Evolutionary conservation across 1,140 invertebrate species (phyloP), one percentile per base, ranked within the genome.

Genomic region (Calosoma granatense): DNA sequence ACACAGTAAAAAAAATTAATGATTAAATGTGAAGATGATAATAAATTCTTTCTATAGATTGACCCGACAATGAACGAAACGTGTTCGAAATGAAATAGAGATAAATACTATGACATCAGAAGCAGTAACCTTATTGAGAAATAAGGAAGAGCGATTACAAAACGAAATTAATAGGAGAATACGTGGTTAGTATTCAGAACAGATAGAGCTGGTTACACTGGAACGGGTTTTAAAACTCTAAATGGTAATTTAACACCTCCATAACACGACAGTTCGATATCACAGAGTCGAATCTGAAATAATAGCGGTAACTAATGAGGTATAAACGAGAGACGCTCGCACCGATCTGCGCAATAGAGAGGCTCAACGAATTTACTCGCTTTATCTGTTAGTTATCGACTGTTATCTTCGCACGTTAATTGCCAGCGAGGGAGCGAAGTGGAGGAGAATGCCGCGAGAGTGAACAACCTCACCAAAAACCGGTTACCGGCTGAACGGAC

Each of bases 391-490:
- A 47, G 41, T 47, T 47, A 47, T 47, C 41, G 41, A 17, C 6
- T 47, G 17, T 47, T 47, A 47, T 47, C 41, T 47, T 36, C 6
- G 41, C 41, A 17, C 17, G 41, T 47, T 47, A 47, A 47, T 47
- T 47, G 41, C 41, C 6, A 47, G 41, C 41, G 41, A 47, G 17
- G 14, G 41, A 47, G 15, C 9, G 9, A 47, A 47, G 41, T 36
- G 26, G 26, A 36, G n/a, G n/a, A n/a, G n/a, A n/a, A n/a, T n/a
- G n/a, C n/a, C n/a, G n/a, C n/a, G 26, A 36, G 26, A 36, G 26
- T 47, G 41, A 47, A 47, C 41, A 47, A 47, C 41, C 17, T 47
- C 9, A 9, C 9, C 9, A 47, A 17, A 36, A 47, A 47, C 41
- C 41, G 41, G 41, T 47, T 47, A 6, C 41, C 26, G 6, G 26